Evolutionary conservation across 2,797 vertebrate genomes (phyloP).

Genomic region (Enteromius anoplus): DNA sequence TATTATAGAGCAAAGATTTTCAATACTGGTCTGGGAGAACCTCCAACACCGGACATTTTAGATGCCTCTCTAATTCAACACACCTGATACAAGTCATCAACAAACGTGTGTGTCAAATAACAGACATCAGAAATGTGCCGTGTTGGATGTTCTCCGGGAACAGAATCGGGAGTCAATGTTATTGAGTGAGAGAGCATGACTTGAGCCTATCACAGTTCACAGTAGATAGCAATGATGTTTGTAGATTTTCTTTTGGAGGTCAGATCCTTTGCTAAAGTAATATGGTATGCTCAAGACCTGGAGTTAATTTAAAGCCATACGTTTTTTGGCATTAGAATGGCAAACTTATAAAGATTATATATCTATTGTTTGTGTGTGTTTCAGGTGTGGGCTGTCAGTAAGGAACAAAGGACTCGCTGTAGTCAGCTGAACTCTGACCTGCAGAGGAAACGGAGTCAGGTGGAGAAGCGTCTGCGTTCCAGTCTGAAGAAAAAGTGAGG

Average conservation of each 20-base stretch:
- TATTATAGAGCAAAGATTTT: background rate
- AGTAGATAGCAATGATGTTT: background rate
- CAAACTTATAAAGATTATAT: background rate
- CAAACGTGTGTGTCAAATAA: background rate
- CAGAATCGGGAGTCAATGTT: background rate
- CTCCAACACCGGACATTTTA: background rate
- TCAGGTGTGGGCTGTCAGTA: slow-evolving; percentile 76
- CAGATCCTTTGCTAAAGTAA: background rate
- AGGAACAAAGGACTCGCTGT: slow-evolving; percentile 75
- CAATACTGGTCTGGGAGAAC: background rate
- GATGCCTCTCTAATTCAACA: background rate
- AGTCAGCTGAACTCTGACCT: slow-evolving; percentile 73
- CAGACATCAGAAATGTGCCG: background rate
- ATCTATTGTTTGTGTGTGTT: slow-evolving; percentile 28
- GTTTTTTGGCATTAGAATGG: background rate
- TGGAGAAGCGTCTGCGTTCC: slow-evolving; percentile 74
- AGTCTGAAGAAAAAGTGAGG: slow-evolving; percentile 77
- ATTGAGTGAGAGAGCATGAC: background rate
- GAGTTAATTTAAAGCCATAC: background rate
- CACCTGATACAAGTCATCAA: background rate
- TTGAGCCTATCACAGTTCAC: background rate
- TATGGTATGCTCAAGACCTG: background rate
- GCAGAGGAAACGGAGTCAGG: slow-evolving; percentile 75
- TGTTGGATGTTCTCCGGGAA: background rate
- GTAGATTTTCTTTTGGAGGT: background rate